phyloP scores from a whole-genome alignment of 2,797 vertebrate species.

The Columba guinea region DNA sequence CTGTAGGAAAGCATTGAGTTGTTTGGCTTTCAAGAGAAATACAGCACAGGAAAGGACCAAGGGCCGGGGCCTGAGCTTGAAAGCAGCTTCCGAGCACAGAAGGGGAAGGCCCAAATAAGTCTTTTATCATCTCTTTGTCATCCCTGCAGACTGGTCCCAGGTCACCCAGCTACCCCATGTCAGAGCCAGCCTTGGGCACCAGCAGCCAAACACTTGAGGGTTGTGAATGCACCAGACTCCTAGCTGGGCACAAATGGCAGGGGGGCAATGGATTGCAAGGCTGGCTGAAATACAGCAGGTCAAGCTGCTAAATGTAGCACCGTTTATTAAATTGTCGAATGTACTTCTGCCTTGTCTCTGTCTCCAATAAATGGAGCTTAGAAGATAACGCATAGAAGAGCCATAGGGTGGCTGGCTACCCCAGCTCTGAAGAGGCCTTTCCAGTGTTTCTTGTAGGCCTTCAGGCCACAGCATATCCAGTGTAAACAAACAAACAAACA shows the following conservation, averaged over 20 bases:
- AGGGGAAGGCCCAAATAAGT: background rate
- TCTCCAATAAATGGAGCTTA: background rate
- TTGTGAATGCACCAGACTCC: no score
- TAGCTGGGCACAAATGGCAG: background rate
- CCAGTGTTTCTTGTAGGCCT: background rate
- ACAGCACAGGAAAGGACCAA: background rate
- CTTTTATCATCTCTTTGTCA: background rate
- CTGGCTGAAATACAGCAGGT: background rate
- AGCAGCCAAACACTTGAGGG: background rate
- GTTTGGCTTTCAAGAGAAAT: background rate
- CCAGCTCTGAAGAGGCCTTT: background rate
- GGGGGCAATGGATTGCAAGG: background rate
- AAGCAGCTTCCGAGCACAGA: background rate
- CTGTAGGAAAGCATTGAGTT: background rate
- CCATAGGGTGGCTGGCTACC: fast-evolving
- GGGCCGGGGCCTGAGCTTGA: background rate
- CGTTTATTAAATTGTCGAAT: background rate
- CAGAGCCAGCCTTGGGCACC: background rate
- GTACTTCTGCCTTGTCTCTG: background rate
- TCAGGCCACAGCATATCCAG: background rate
- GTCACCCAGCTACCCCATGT: background rate
- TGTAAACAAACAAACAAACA: no score
- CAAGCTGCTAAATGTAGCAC: background rate
- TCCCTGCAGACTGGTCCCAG: background rate
- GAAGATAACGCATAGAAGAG: background rate